Conservation (phyloP, 1,140 invertebrate genomes). For the Linepithema humile region DNA sequence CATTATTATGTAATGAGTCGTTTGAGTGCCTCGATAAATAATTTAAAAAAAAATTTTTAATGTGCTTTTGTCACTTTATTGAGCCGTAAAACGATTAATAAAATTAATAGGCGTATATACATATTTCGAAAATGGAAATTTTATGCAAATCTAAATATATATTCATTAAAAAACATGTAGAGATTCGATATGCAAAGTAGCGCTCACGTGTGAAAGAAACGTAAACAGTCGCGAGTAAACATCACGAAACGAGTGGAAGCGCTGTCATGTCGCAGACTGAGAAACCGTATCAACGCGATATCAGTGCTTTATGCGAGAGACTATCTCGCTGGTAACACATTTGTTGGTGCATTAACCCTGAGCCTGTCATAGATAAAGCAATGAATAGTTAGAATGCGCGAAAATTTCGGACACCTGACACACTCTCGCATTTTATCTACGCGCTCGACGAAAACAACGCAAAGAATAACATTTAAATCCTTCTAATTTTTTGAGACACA, state of each 20-base stretch:
- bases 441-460: background rate
- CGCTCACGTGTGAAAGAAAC: too few species aligned
- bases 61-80: background rate
- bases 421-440: background rate
- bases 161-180: too few species aligned
- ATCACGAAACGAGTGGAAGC: constrained; percentile 12
- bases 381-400: background rate
- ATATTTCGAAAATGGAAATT: too few species aligned
- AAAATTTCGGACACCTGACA: background rate
- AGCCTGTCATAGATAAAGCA: background rate
- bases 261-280: constrained; percentile 1
- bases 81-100: background rate
- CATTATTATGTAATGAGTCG: background rate
- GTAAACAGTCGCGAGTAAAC: constrained; percentile 49
- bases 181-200: too few species aligned
- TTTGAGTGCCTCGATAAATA: background rate
- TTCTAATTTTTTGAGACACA: background rate
- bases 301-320: background rate
- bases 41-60: constrained; percentile 4
- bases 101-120: background rate
- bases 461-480: background rate
- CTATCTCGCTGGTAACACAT: background rate
- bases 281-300: constrained; percentile 41
- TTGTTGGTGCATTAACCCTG: constrained; percentile 42
- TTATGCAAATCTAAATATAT: too few species aligned